A percentile compares a stretch with the other conserved stretches of the same genome.
Evolutionary conservation across 1,140 invertebrate species (phyloP).

Genomic region (Acromyrmex charruanus): DNA sequence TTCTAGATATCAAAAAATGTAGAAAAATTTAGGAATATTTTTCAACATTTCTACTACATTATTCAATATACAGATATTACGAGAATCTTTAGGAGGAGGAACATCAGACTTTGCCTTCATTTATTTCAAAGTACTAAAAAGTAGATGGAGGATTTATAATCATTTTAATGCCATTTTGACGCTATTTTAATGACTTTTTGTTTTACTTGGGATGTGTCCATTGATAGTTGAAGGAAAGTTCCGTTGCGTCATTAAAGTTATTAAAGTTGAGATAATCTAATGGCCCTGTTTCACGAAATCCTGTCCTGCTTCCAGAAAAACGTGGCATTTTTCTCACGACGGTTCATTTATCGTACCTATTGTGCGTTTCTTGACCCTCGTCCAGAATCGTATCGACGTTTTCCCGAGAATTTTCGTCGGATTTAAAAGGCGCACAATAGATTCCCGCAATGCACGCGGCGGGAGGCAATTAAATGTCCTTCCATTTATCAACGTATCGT

Average conservation of each 20-base stretch:
- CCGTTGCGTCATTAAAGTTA: background rate
- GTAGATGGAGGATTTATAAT: too few relatives aligned
- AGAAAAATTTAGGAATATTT: too few relatives aligned
- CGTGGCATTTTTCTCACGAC: background rate
- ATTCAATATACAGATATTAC: too few relatives aligned
- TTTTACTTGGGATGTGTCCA: too few relatives aligned
- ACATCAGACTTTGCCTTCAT: too few relatives aligned
- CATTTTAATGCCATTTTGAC: too few relatives aligned
- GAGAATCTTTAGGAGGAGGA: too few relatives aligned
- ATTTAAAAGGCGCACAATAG: constrained; percentile 21
- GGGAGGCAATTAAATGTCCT: background rate
- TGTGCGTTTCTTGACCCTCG: background rate
- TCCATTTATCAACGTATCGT: background rate
- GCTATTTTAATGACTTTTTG: too few relatives aligned
- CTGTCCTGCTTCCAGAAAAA: background rate
- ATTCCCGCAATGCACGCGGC: background rate
- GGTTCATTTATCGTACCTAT: background rate
- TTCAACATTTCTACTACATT: too few relatives aligned
- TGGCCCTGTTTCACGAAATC: background rate
- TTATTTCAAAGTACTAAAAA: too few relatives aligned
- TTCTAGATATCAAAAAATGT: too few relatives aligned
- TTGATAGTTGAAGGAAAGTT: background rate
- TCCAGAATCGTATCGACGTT: background rate
- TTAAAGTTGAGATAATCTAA: background rate
- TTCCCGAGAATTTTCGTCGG: background rate